phyloP scores from a whole-genome alignment of 2,797 vertebrate species.

The Pseudopleuronectes americanus region DNA sequence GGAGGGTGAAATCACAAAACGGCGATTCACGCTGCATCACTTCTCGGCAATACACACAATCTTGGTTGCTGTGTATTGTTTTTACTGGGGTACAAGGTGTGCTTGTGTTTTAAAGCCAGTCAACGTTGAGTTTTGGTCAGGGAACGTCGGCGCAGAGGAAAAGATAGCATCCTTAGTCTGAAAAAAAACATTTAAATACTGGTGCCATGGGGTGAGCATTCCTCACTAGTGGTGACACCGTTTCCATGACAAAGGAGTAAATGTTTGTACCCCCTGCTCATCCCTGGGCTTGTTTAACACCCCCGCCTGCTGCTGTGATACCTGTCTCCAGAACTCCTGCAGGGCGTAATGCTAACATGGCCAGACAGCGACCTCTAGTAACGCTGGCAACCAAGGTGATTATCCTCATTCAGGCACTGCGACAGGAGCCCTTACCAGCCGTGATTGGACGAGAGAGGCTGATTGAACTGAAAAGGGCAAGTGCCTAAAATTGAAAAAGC shows the following conservation, averaged over 20 bases:
- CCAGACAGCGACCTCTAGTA: constrained; percentile 67
- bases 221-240: constrained; percentile 60
- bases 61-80: constrained; percentile 47
- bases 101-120: constrained; percentile 49
- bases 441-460: constrained; percentile 74
- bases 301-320: constrained; percentile 68
- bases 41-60: constrained; percentile 32
- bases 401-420: constrained; percentile 70
- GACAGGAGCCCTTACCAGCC: constrained; percentile 50
- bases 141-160: constrained; percentile 17
- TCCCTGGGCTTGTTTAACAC: constrained; percentile 76
- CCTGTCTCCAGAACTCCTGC: constrained; percentile 69
- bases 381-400: constrained; percentile 76
- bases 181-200: constrained; percentile 35
- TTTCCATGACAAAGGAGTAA: constrained; percentile 79
- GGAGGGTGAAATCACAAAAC: constrained; percentile 63
- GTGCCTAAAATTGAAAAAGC: constrained; percentile 71
- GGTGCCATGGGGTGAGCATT: constrained; percentile 66
- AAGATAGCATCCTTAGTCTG: constrained; percentile 17
- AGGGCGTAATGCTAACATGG: constrained; percentile 62
- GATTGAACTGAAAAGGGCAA: constrained; percentile 81
- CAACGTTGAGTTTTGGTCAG: constrained; percentile 37
- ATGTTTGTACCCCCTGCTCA: constrained; percentile 57
- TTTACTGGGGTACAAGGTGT: constrained; percentile 25
- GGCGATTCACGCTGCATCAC: constrained; percentile 29